Conservation (phyloP, 2,888 invertebrate species). For the Belgica antarctica region DNA sequence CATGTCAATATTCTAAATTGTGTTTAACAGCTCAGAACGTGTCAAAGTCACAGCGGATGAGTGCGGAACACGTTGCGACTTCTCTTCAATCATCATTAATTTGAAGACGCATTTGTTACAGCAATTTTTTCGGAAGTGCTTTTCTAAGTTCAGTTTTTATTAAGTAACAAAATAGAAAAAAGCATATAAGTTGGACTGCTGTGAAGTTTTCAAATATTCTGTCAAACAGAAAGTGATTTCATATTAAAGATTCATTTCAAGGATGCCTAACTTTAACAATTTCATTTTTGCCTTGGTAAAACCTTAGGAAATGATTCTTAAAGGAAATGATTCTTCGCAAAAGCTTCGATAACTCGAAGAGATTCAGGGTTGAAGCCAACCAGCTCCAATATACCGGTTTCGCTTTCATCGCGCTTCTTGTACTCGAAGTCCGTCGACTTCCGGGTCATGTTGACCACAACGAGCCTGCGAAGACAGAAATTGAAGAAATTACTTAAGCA, state of each 20-base stretch:
- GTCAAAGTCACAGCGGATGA: conserved; percentile 28
- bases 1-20: conserved; percentile 43
- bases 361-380: conserved; percentile 9
- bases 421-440: conserved; percentile 13
- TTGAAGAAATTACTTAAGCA: neutral
- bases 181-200: too few relatives aligned
- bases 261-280: too few relatives aligned
- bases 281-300: too few relatives aligned
- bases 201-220: too few relatives aligned
- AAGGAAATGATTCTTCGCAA: conserved; percentile 19
- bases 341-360: conserved; percentile 10
- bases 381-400: conserved; percentile 33
- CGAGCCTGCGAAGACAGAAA: conserved; percentile 21
- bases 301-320: too few relatives aligned
- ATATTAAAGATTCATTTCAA: too few relatives aligned
- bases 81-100: neutral
- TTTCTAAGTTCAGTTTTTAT: too few relatives aligned
- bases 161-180: too few relatives aligned
- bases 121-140: too few relatives aligned
- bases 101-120: too few relatives aligned
- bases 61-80: conserved; percentile 4
- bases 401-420: neutral
- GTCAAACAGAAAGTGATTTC: too few relatives aligned
- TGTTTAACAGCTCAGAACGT: conserved; percentile 43
- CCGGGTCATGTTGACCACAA: conserved; percentile 31